phyloP scores from a whole-genome alignment of 2,888 invertebrate genomes.

The Agonum fuliginosum region DNA sequence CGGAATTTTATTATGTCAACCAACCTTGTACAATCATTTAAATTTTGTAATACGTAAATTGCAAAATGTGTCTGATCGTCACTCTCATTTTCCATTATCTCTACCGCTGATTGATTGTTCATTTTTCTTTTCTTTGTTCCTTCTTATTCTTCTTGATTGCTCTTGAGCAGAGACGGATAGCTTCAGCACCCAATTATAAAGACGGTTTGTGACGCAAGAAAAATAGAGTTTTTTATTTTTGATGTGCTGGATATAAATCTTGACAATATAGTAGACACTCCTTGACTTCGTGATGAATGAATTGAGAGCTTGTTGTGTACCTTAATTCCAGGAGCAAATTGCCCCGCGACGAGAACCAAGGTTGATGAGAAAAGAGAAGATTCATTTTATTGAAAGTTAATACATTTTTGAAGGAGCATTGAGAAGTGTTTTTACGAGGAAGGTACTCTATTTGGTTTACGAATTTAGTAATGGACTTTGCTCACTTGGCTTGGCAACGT shows the following conservation, averaged over 20 bases:
- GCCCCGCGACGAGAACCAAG: background rate
- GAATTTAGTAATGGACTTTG: too few relatives aligned
- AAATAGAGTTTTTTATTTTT: constrained; percentile 47
- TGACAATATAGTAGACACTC: constrained; percentile 43
- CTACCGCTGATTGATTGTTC: constrained; percentile 45
- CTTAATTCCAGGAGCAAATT: constrained; percentile 17
- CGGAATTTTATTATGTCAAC: too few relatives aligned
- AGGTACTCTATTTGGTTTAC: too few relatives aligned
- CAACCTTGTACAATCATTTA: too few relatives aligned
- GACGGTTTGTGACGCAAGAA: constrained; percentile 29
- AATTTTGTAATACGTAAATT: too few relatives aligned
- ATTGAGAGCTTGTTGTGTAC: constrained; percentile 4
- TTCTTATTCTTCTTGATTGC: constrained; percentile 27
- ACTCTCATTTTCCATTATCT: too few relatives aligned
- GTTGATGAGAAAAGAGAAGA: background rate
- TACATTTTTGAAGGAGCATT: background rate
- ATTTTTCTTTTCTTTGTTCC: constrained; percentile 36
- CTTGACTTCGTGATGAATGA: constrained; percentile 42
- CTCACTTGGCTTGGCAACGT: too few relatives aligned
- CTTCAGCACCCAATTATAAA: constrained; percentile 47
- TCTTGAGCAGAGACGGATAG: constrained; percentile 26
- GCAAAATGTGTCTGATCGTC: too few relatives aligned
- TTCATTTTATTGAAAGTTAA: background rate
- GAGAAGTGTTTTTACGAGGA: too few relatives aligned
- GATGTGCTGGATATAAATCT: constrained; percentile 44